These are phyloP conservation scores for Anableps anableps DNA, from an alignment of 2,797 vertebrate species.

Conservation along the genomic window DNA sequence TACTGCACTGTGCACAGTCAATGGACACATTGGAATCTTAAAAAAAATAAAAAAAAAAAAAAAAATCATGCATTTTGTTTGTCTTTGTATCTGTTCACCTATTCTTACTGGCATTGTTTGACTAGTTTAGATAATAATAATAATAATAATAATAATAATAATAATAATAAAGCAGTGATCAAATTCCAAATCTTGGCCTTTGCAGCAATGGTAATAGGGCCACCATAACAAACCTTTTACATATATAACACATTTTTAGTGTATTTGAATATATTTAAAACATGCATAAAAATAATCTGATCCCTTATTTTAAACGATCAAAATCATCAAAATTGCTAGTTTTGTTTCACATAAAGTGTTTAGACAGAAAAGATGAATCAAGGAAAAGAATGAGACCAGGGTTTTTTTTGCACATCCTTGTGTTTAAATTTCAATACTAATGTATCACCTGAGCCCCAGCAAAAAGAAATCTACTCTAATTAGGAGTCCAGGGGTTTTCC, in stretches of 20 bases:
- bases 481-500: slow-evolving; percentile 36
- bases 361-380: background rate
- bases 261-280: background rate
- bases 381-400: slow-evolving; percentile 23
- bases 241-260: background rate
- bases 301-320: background rate
- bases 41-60: too few relatives aligned
- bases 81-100: too few relatives aligned
- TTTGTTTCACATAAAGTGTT: background rate
- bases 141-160: too few relatives aligned
- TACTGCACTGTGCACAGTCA: too few relatives aligned
- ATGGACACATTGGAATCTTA: too few relatives aligned
- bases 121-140: too few relatives aligned
- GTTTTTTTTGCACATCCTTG: slow-evolving; percentile 27
- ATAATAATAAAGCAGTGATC: slow-evolving; percentile 14
- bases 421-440: slow-evolving; percentile 44
- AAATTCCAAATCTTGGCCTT: slow-evolving; percentile 33
- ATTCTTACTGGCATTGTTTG: too few relatives aligned
- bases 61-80: too few relatives aligned
- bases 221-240: background rate
- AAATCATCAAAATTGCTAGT: background rate
- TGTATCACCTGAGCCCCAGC: slow-evolving; percentile 44
- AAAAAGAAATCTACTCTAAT: slow-evolving; percentile 49
- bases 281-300: background rate
- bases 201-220: background rate